Evolutionary conservation across 1,140 invertebrate genomes (phyloP), one percentile per base, ranked within the genome.

Genomic region (Penaeus japonicus): DNA sequence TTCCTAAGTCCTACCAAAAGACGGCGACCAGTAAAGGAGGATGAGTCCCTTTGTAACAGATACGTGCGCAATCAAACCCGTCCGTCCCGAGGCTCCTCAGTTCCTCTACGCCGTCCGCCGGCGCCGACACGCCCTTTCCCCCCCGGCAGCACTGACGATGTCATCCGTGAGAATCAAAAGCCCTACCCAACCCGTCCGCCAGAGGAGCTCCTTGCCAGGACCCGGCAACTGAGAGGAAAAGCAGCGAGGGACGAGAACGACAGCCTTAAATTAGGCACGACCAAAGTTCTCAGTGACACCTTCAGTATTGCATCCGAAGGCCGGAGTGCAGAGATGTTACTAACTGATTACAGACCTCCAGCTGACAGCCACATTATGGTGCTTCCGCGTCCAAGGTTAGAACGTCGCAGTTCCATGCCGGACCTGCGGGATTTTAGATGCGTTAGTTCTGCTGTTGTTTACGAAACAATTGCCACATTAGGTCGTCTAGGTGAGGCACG

Each of bases 331-430:
- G 24, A 30, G 17, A 24, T n/a, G n/a, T 17, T 81, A 30, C 59
- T 57, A 22, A 32, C 87, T n/a, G 55, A 79, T 22, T 70, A 79
- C 35, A 18, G 47, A 22, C 85, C 82, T 5, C 75, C 87, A n/a
- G 35, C 62, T 20, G 89, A 90, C 30, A 85, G 82, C 53, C 83
- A 88, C 32, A 73, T 90, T 18, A 80, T 90, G 80, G 82, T 90
- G 20, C 59, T 90, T 62, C 85, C 86, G 12, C 53, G 84, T 18
- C 89, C 89, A 18, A 78, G 73, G 47, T 79, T 90, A 27, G 87
- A 90, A n/a, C 89, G 89, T 0, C 77, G 89, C 59, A 87, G 89
- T 35, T 90, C 89, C 47, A 90, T 90, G 89, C 89, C 89, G n/a
- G 89, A 90, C 27, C 77, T 90, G 15, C 32, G 87, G 24, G 89